Conservation (phyloP, 1,140 invertebrate species). For the Pseudachorutes palmiensis region DNA sequence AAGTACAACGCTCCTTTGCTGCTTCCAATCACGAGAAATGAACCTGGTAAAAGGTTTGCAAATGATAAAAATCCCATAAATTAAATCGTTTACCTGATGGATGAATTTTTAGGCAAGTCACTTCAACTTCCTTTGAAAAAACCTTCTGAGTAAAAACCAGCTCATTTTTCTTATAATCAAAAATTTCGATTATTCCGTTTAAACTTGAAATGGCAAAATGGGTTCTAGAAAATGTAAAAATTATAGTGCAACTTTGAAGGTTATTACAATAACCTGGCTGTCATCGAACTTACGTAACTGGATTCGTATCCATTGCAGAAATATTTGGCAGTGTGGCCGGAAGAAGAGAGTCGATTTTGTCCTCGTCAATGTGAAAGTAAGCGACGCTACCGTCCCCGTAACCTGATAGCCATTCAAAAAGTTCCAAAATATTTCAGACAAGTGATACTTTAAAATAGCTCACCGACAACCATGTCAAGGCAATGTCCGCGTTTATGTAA, state of each 20-base stretch:
- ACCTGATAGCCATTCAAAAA: constrained; percentile 25
- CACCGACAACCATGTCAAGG: neutral
- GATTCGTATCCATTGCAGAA: constrained; percentile 29
- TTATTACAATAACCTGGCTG: neutral
- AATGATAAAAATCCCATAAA: neutral
- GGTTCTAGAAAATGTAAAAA: constrained; percentile 15
- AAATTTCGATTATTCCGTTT: constrained; percentile 28
- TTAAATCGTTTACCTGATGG: constrained; percentile 24
- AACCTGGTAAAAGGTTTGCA: too few relatives aligned
- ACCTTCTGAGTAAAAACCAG: constrained; percentile 18
- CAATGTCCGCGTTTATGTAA: constrained; percentile 10
- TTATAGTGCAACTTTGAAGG: neutral
- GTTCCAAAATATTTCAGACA: neutral
- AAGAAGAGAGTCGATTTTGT: constrained; percentile 23
- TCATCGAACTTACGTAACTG: constrained; percentile 20
- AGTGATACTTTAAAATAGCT: neutral
- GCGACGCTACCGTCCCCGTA: constrained; percentile 21
- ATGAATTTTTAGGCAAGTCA: constrained; percentile 31
- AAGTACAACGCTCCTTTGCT: constrained; percentile 22
- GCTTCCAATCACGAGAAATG: constrained; percentile 21
- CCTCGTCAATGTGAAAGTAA: constrained; percentile 31
- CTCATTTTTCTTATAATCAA: constrained; percentile 22
- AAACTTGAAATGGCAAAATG: constrained; percentile 19
- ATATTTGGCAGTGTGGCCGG: constrained; percentile 24
- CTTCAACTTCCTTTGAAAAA: constrained; percentile 17